Evolutionary conservation across 2,888 invertebrate genomes (phyloP).

Genomic region (Iphiclides podalirius): DNA sequence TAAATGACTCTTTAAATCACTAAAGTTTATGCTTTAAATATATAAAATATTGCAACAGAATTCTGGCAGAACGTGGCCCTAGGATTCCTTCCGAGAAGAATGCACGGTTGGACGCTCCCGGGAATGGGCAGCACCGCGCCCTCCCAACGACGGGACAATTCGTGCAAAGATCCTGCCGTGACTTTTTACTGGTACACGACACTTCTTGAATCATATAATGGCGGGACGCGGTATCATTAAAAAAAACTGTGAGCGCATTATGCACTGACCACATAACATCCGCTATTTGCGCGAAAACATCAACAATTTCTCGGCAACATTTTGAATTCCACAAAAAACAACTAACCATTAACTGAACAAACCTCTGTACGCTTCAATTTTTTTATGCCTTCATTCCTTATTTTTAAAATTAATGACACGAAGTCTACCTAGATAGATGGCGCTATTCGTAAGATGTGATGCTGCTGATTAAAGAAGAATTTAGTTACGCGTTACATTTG

Average conservation of each 20-base stretch:
- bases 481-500: too few species aligned
- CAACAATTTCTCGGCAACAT: background rate
- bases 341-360: too few species aligned
- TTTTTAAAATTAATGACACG: too few species aligned
- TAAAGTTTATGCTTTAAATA: too few species aligned
- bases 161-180: background rate
- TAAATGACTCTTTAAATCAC: too few species aligned
- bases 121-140: background rate
- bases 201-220: background rate
- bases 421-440: too few species aligned
- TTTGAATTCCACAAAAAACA: background rate
- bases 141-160: background rate
- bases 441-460: too few species aligned
- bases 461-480: too few species aligned
- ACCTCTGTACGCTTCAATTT: too few species aligned
- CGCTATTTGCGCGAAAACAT: background rate
- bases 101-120: background rate
- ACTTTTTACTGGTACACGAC: background rate
- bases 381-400: too few species aligned
- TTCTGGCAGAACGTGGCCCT: too few species aligned
- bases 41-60: too few species aligned
- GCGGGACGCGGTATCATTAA: background rate
- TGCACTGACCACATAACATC: background rate
- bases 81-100: background rate
- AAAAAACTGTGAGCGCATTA: background rate